Percentiles rank a stretch among this genome's conserved stretches.
Conservation (phyloP, 2,797 vertebrate genomes). For the Manis javanica region DNA sequence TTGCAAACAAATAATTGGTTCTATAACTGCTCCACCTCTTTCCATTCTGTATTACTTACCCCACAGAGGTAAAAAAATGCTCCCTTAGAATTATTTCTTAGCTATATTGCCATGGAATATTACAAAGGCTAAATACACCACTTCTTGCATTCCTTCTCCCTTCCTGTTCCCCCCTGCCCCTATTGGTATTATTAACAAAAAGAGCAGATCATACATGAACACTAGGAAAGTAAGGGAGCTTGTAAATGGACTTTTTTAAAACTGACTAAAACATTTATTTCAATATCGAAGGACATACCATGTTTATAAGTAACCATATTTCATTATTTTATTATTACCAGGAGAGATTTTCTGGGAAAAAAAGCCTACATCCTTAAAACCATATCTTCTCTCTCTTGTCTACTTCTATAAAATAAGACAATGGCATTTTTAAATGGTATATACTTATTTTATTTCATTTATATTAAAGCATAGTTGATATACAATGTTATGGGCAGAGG, state of each 20-base stretch:
- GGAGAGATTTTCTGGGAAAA: neutral
- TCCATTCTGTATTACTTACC: neutral
- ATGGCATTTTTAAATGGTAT: neutral
- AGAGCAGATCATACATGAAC: neutral
- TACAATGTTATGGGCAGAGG: too few species aligned
- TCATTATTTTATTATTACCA: neutral
- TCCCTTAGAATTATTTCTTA: neutral
- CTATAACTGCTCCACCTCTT: neutral
- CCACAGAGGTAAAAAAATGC: neutral
- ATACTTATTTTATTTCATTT: too few species aligned
- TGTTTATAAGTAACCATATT: neutral
- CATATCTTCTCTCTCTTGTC: neutral
- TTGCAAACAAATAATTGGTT: neutral
- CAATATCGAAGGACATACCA: neutral
- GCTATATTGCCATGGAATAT: neutral
- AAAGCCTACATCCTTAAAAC: neutral
- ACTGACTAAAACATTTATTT: neutral
- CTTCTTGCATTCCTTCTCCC: neutral
- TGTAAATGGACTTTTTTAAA: neutral
- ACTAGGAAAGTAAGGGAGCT: neutral
- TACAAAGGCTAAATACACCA: neutral
- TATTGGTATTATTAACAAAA: neutral
- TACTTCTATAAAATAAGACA: neutral
- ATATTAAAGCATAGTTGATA: too few species aligned
- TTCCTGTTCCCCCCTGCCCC: accelerated